phyloP scores from a whole-genome alignment of 2,113 vertebrate species.

The Pygoscelis adeliae region DNA sequence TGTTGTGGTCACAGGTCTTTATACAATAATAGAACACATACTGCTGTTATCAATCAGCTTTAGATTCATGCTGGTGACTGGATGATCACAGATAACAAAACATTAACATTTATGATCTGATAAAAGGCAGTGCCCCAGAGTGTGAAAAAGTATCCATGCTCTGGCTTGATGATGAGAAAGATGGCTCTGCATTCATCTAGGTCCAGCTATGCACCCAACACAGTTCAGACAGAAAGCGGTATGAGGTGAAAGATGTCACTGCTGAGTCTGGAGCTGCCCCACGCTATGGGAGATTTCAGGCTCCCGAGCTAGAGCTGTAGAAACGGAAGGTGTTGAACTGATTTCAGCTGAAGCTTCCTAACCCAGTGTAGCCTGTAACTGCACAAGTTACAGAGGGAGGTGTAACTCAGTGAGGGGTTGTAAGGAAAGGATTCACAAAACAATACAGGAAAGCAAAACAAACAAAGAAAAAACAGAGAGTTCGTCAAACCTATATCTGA shows the following conservation, averaged over 20 bases:
- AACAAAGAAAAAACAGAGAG: not conserved
- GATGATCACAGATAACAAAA: not conserved
- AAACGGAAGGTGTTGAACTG: not conserved
- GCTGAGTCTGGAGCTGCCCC: not conserved
- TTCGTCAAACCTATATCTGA: slow-evolving; percentile 17
- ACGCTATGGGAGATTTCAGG: not conserved
- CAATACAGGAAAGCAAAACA: not conserved
- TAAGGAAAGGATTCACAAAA: not conserved
- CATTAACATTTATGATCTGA: not conserved
- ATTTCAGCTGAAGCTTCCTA: not conserved
- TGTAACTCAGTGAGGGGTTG: not conserved
- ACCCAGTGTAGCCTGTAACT: not conserved
- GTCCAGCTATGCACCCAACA: too few relatives aligned
- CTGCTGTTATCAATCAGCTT: not conserved
- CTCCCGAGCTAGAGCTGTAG: not conserved
- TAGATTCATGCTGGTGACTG: not conserved
- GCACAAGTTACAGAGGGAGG: not conserved
- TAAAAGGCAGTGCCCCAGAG: not conserved
- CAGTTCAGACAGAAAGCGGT: not conserved
- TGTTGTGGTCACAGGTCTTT: not conserved
- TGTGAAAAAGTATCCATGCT: not conserved
- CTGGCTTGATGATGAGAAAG: not conserved
- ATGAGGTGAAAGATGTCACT: not conserved
- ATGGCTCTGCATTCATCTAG: not conserved
- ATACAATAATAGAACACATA: not conserved